Percentiles rank a stretch among this genome's conserved stretches.
Conservation (phyloP, 2,888 invertebrate genomes). For the Crioceris asparagi region DNA sequence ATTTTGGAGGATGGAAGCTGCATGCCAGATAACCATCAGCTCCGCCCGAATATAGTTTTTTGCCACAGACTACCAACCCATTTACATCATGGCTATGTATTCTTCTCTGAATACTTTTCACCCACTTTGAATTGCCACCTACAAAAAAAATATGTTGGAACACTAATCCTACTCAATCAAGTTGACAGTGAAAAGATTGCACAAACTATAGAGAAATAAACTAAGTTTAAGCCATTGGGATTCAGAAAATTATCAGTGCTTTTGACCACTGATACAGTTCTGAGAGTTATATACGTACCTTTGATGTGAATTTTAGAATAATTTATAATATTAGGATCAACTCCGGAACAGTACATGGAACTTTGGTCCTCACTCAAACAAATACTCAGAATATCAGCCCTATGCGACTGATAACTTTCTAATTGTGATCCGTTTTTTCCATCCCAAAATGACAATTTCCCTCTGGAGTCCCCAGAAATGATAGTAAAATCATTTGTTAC, state of each 20-base stretch:
- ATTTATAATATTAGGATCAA: slow-evolving; percentile 69
- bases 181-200: too few relatives aligned
- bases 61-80: slow-evolving; percentile 49
- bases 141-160: slow-evolving; percentile 4
- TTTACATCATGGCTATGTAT: slow-evolving; percentile 82
- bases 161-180: too few relatives aligned
- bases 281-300: too few relatives aligned
- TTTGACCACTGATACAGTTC: too few relatives aligned
- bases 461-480: slow-evolving; percentile 79
- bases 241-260: too few relatives aligned
- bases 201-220: too few relatives aligned
- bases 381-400: slow-evolving; percentile 69
- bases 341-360: slow-evolving; percentile 66
- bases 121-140: slow-evolving; percentile 57
- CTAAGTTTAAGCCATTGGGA: too few relatives aligned
- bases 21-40: slow-evolving; percentile 68
- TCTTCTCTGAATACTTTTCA: slow-evolving; percentile 65
- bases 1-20: slow-evolving; percentile 58
- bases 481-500: slow-evolving; percentile 72
- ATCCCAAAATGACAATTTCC: slow-evolving; percentile 83
- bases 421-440: slow-evolving; percentile 66
- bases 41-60: slow-evolving; percentile 69
- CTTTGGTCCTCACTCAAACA: slow-evolving; percentile 59
- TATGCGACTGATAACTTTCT: slow-evolving; percentile 68
- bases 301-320: slow-evolving; percentile 56